A percentile compares a stretch with the other conserved stretches of the same genome.
Conservation (phyloP, 1,140 invertebrate genomes). For the Zaprionus kolodkinae region DNA sequence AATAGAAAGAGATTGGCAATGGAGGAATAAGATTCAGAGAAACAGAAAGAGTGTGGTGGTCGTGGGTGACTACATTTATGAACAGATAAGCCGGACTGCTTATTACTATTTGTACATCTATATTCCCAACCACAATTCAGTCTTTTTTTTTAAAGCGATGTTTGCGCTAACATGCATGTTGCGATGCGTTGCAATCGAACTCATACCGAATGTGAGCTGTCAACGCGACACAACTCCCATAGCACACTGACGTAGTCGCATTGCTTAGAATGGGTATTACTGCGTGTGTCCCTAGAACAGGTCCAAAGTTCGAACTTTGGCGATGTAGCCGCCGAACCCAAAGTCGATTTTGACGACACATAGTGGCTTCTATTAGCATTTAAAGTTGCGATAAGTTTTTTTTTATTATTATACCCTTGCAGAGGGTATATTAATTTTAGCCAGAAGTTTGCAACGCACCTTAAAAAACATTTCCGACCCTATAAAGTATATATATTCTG, state of each 20-base stretch:
- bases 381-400: background rate
- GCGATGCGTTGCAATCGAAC: constrained; percentile 40
- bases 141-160: constrained; percentile 39
- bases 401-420: no score
- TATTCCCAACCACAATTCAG: constrained; percentile 21
- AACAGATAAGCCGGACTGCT: constrained; percentile 52
- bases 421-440: no score
- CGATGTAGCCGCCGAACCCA: constrained; percentile 4
- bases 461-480: no score
- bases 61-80: background rate
- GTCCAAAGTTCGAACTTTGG: constrained; percentile 51
- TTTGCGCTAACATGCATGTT: constrained; percentile 17
- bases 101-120: constrained; percentile 1
- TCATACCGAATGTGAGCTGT: constrained; percentile 54
- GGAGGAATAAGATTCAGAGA: background rate
- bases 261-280: constrained; percentile 2
- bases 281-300: constrained; percentile 12
- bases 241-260: constrained; percentile 28
- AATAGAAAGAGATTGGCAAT: background rate
- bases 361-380: constrained; percentile 1
- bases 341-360: background rate
- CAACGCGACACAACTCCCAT: constrained; percentile 19
- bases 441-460: no score
- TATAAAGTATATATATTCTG: no score
- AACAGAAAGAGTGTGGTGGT: background rate